phyloP scores from a whole-genome alignment of 2,888 invertebrate genomes.

The Tromatobia lineatoria region DNA sequence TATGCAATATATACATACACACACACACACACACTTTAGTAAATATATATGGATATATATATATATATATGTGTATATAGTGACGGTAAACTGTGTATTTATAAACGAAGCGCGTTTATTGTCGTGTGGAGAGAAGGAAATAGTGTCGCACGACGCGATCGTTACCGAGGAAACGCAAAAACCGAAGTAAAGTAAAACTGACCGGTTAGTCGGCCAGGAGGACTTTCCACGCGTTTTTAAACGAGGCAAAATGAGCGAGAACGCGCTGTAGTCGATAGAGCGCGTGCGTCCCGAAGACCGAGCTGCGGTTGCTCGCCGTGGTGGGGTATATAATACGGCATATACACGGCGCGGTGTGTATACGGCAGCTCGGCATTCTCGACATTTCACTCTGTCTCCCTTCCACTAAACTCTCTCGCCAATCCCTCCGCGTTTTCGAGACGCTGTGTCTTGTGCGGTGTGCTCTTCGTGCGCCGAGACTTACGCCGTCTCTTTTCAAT shows the following conservation, averaged over 20 bases:
- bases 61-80: constrained; percentile 18
- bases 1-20: constrained; percentile 15
- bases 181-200: constrained; percentile 82
- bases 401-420: constrained; percentile 62
- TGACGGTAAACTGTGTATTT: not conserved
- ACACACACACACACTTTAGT: constrained; percentile 4
- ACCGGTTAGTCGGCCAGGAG: constrained; percentile 82
- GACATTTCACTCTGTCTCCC: constrained; percentile 74
- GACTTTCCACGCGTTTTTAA: constrained; percentile 81
- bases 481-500: not conserved
- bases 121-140: not conserved
- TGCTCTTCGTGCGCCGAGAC: no score
- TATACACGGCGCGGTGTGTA: constrained; percentile 51
- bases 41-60: constrained; percentile 23
- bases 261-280: constrained; percentile 62
- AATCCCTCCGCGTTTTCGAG: constrained; percentile 38
- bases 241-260: constrained; percentile 66
- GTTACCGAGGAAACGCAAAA: constrained; percentile 83
- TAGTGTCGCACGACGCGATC: constrained; percentile 65
- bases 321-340: constrained; percentile 53
- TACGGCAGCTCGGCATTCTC: constrained; percentile 75
- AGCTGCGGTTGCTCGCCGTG: constrained; percentile 33
- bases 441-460: no score
- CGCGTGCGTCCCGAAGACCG: constrained; percentile 73
- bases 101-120: constrained; percentile 23